Percentiles rank a stretch among this genome's conserved stretches.
Evolutionary conservation across 2,888 invertebrate species (phyloP).

Genomic region (Papilio demoleus): DNA sequence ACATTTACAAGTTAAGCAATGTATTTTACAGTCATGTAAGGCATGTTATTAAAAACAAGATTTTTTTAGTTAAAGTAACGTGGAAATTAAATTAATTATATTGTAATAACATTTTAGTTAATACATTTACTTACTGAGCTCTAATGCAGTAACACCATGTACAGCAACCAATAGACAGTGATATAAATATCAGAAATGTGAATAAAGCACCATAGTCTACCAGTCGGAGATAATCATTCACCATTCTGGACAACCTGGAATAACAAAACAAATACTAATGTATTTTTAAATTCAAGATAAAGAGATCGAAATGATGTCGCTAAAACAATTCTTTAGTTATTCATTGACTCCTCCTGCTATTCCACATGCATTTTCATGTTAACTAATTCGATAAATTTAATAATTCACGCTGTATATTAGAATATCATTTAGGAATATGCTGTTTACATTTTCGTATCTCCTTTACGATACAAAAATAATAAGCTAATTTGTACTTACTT

Average conservation of each 20-base stretch:
- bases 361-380: too few species aligned
- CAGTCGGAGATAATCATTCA: slow-evolving; percentile 15
- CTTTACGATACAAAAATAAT: neutral
- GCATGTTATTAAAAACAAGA: too few species aligned
- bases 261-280: slow-evolving; percentile 2
- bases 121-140: slow-evolving; percentile 56
- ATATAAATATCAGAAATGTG: slow-evolving; percentile 46
- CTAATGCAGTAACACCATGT: slow-evolving; percentile 69
- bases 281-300: neutral
- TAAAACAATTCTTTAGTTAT: neutral
- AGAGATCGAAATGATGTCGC: neutral
- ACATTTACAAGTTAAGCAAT: too few species aligned
- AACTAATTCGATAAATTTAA: too few species aligned
- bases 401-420: too few species aligned
- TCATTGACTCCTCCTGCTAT: neutral
- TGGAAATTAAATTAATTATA: too few species aligned
- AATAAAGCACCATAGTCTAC: slow-evolving; percentile 38
- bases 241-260: slow-evolving; percentile 34
- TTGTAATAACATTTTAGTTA: neutral
- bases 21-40: too few species aligned
- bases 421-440: too few species aligned
- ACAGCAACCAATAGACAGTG: slow-evolving; percentile 59
- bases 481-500: slow-evolving; percentile 10
- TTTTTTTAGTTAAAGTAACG: too few species aligned
- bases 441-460: neutral